These are phyloP conservation scores for Unio pictorum DNA, from an alignment of 2,888 invertebrate genomes.

Conservation along the genomic window DNA sequence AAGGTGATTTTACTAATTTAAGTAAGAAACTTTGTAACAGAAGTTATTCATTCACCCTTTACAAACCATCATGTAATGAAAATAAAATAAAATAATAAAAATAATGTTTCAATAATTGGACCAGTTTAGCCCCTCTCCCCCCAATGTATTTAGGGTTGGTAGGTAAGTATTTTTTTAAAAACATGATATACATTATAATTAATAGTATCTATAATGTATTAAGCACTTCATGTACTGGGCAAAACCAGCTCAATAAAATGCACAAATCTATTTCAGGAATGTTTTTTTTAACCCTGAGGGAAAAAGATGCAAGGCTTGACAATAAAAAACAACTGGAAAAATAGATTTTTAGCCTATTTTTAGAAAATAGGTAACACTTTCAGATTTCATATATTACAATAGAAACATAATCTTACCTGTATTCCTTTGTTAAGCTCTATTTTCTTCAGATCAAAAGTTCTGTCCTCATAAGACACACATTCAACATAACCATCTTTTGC, in stretches of 20 bases:
- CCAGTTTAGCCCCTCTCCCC: background rate
- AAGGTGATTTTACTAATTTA: too few relatives aligned
- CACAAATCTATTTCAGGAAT: too few relatives aligned
- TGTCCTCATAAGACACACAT: constrained; percentile 66
- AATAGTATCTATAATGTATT: too few relatives aligned
- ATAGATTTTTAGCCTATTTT: background rate
- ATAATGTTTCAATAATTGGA: background rate
- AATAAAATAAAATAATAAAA: background rate
- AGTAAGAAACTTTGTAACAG: too few relatives aligned
- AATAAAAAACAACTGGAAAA: background rate
- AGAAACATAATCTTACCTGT: constrained; percentile 54
- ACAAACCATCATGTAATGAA: background rate
- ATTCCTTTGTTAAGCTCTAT: constrained; percentile 65
- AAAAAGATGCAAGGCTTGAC: background rate
- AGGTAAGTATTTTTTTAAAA: too few relatives aligned
- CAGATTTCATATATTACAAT: background rate
- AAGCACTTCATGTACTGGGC: too few relatives aligned
- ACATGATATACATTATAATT: too few relatives aligned
- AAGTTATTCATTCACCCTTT: too few relatives aligned
- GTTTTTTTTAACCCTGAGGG: too few relatives aligned
- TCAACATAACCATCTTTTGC: constrained; percentile 69
- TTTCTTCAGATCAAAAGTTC: constrained; percentile 59
- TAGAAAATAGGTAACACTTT: background rate
- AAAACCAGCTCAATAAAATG: too few relatives aligned
- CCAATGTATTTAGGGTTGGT: too few relatives aligned